These are phyloP conservation scores for Globia sparganii DNA, from an alignment of 2,888 invertebrate species.

Conservation along the genomic window DNA sequence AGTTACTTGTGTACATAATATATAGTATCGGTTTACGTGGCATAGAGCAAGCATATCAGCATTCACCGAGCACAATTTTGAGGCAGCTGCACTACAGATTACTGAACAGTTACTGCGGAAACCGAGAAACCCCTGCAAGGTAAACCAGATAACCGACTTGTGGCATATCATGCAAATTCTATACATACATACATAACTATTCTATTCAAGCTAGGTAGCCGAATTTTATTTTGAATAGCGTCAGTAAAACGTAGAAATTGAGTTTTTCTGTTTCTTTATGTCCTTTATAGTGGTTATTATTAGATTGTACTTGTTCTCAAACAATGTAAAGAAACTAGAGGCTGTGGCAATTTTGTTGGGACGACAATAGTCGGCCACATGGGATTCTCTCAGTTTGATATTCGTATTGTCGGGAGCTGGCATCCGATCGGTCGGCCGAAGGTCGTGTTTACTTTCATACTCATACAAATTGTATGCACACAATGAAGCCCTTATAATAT, in stretches of 20 bases:
- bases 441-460: slow-evolving; percentile 70
- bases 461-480: slow-evolving; percentile 71
- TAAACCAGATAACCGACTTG: not conserved
- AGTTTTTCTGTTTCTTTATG: slow-evolving; percentile 46
- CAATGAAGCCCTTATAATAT: slow-evolving; percentile 66
- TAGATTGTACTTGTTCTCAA: slow-evolving; percentile 68
- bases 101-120: slow-evolving; percentile 5
- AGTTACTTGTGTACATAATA: not conserved
- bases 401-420: slow-evolving; percentile 63
- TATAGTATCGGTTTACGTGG: slow-evolving; percentile 3
- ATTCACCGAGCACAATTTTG: not conserved
- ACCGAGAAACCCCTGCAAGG: not conserved
- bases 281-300: slow-evolving; percentile 61
- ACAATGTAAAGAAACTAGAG: slow-evolving; percentile 70
- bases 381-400: slow-evolving; percentile 66
- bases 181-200: not conserved
- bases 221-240: slow-evolving; percentile 18
- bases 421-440: slow-evolving; percentile 66
- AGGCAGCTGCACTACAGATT: slow-evolving; percentile 21
- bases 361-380: slow-evolving; percentile 72
- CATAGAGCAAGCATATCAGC: slow-evolving; percentile 2
- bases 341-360: slow-evolving; percentile 68
- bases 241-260: slow-evolving; percentile 20
- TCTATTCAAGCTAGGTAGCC: not conserved
- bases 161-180: not conserved